Evolutionary conservation across 2,888 invertebrate species (phyloP).

Genomic region (Serripes groenlandicus): DNA sequence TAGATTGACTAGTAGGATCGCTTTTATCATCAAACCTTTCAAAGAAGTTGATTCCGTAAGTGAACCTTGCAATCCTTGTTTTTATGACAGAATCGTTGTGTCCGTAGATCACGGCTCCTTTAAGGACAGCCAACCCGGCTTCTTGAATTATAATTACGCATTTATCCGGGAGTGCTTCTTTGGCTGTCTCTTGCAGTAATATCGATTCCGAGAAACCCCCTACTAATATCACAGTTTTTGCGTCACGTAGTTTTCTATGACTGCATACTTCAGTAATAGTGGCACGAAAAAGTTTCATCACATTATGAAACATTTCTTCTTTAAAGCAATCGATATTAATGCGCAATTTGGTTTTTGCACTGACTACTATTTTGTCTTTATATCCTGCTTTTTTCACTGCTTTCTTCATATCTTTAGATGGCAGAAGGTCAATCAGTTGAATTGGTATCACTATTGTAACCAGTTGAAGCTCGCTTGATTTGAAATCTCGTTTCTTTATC

Average conservation of each 20-base stretch:
- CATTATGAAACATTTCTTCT: not conserved
- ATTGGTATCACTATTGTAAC: not conserved
- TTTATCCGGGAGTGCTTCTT: not conserved
- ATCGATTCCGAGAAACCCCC: not conserved
- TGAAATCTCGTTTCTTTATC: constrained; percentile 3
- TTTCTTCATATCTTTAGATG: not conserved
- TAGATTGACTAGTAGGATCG: not conserved
- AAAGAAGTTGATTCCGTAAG: not conserved
- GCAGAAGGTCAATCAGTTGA: not conserved
- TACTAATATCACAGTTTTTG: not conserved
- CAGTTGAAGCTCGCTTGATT: not conserved
- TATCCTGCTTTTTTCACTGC: not conserved
- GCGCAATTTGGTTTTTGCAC: not conserved
- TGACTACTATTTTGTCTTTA: not conserved
- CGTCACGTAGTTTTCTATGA: no score
- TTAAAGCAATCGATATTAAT: not conserved
- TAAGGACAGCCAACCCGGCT: constrained; percentile 4
- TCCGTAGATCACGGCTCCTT: constrained; percentile 4
- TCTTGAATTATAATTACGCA: not conserved
- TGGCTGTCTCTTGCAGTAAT: not conserved
- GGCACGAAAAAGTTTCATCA: not conserved
- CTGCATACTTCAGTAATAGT: no score
- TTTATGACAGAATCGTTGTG: not conserved
- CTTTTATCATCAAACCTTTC: not conserved
- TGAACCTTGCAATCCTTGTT: constrained; percentile 1